These are phyloP conservation scores for Carposina sasakii DNA, from an alignment of 1,140 invertebrate genomes.

Conservation along the genomic window DNA sequence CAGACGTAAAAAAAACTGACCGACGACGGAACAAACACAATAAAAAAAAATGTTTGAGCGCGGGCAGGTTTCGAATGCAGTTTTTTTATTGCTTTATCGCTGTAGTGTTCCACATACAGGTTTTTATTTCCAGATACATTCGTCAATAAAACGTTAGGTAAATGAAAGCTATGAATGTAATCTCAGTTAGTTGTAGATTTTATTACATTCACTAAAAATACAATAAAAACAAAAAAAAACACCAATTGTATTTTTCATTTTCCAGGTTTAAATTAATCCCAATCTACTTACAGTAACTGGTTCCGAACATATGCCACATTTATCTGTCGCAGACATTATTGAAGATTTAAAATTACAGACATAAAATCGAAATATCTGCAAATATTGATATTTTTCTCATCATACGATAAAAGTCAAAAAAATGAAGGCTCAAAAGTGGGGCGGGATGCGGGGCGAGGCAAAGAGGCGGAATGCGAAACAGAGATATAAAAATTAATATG, in stretches of 20 bases:
- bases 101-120: too few relatives aligned
- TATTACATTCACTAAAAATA: slow-evolving; percentile 54
- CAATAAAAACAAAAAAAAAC: slow-evolving; percentile 68
- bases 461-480: too few relatives aligned
- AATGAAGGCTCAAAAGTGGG: slow-evolving; percentile 40
- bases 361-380: slow-evolving; percentile 37
- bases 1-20: slow-evolving; percentile 68
- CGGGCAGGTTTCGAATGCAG: slow-evolving; percentile 64
- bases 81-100: slow-evolving; percentile 49
- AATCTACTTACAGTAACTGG: slow-evolving; percentile 56
- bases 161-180: too few relatives aligned
- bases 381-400: slow-evolving; percentile 54
- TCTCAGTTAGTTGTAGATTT: too few relatives aligned
- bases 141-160: too few relatives aligned
- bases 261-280: too few relatives aligned
- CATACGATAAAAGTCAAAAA: slow-evolving; percentile 52
- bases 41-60: too few relatives aligned
- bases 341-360: slow-evolving; percentile 26
- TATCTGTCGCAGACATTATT: slow-evolving; percentile 66
- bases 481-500: too few relatives aligned
- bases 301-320: slow-evolving; percentile 63
- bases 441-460: slow-evolving; percentile 42
- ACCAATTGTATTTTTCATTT: too few relatives aligned
- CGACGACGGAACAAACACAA: slow-evolving; percentile 54
- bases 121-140: too few relatives aligned